Evolutionary conservation across 2,797 vertebrate species (phyloP), one percentile per base, ranked within the genome.

Genomic region (Anas acuta): DNA sequence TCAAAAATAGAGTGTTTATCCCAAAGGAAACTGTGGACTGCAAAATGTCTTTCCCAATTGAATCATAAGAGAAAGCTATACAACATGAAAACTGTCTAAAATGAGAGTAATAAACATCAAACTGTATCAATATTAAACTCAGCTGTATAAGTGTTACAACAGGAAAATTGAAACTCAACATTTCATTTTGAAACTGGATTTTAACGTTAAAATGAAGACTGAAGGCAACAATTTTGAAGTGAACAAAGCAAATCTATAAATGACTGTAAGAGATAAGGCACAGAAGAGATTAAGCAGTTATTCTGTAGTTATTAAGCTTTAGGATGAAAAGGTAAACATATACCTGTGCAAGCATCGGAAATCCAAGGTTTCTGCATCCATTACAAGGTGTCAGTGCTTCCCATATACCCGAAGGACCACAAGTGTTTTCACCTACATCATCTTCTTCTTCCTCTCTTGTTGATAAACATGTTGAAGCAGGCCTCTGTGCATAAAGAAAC

Each of bases 341-440:
- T 98, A 99, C 99, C 99, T 99, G 98, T 62, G 98, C 98, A 79
- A 98, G 97, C 95, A 98, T 98, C 47, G 99, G 98, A 84, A 99
- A 99, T 91, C 99, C 99, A 2, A 99, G 98, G 96, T 99, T 99
- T 92, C 97, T 98, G 97, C 99, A 99, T 95, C 99, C 99, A 25
- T 99, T 99, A 97, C 99, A 99, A 64, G 99, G 99, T 45, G 99
- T 99, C 84, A 99, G 65, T 17, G 98, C 98, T 95, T 99, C 99
- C 99, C 99, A 99, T 96, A 99, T 98, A 96, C 99, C 99, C 28
- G 98, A 97, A 39, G 99, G 99, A 56, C 99, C 98, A 67, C 99
- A 99, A 22, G 97, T 98, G 95, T 98, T 99, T 87, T 98, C 98
- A 76, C 91, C 96, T 71, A 96, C 95, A 39, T 99, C 99, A 2